Conservation (phyloP, 2,888 invertebrate genomes). For the Clitarchus hookeri region DNA sequence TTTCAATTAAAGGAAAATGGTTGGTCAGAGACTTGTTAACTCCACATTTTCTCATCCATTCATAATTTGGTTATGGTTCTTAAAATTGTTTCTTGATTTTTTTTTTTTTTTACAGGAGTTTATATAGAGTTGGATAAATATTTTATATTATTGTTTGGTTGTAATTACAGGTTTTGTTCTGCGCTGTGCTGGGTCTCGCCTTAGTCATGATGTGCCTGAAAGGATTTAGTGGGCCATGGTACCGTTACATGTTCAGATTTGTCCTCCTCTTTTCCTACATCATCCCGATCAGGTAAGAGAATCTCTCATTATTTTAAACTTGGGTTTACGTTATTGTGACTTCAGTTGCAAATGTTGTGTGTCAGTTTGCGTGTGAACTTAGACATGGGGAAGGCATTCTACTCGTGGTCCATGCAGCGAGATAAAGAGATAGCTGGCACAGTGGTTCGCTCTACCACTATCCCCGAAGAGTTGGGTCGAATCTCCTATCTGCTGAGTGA, state of each 20-base stretch:
- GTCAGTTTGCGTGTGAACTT: slow-evolving; percentile 92
- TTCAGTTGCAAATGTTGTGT: slow-evolving; percentile 21
- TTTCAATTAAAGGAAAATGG: too few relatives aligned
- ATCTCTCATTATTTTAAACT: neutral
- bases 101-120: too few relatives aligned
- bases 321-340: neutral
- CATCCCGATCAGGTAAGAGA: slow-evolving; percentile 86
- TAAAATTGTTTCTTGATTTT: too few relatives aligned
- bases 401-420: slow-evolving; percentile 94
- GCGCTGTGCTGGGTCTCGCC: slow-evolving; percentile 86
- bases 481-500: slow-evolving; percentile 96
- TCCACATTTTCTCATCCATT: too few relatives aligned
- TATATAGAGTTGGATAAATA: too few relatives aligned
- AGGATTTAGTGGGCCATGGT: slow-evolving; percentile 96
- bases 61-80: too few relatives aligned
- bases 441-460: slow-evolving; percentile 95
- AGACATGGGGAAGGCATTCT: slow-evolving; percentile 98
- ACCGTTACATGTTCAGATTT: slow-evolving; percentile 94
- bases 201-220: slow-evolving; percentile 95
- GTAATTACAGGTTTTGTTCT: slow-evolving; percentile 71
- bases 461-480: slow-evolving; percentile 96
- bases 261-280: slow-evolving; percentile 98
- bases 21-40: too few relatives aligned
- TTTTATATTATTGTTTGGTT: neutral
- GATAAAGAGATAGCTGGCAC: slow-evolving; percentile 93